phyloP scores from a whole-genome alignment of 2,888 invertebrate species.

The Synanthedon andrenaeformis region DNA sequence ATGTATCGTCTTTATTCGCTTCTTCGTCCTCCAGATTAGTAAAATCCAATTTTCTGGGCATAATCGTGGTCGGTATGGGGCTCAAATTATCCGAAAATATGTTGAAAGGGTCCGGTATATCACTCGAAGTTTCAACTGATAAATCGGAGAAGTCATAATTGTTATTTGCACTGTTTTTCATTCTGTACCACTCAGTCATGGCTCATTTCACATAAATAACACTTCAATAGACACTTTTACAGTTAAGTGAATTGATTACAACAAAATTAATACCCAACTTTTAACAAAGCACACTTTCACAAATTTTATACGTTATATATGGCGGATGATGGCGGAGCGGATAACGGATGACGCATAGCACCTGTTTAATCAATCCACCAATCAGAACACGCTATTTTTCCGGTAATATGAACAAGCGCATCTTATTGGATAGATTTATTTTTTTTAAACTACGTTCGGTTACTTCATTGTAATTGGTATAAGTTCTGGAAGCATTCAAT shows the following conservation, averaged over 20 bases:
- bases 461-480: slow-evolving; percentile 16
- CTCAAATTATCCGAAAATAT: slow-evolving; percentile 71
- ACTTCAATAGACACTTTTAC: slow-evolving; percentile 38
- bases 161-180: slow-evolving; percentile 44
- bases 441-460: slow-evolving; percentile 35
- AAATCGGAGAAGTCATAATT: slow-evolving; percentile 65
- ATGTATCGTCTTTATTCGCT: slow-evolving; percentile 31
- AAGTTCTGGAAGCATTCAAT: slow-evolving; percentile 22
- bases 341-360: slow-evolving; percentile 69
- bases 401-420: slow-evolving; percentile 46
- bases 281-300: slow-evolving; percentile 57
- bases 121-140: slow-evolving; percentile 72
- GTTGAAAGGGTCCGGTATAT: slow-evolving; percentile 74
- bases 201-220: slow-evolving; percentile 36
- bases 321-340: no score
- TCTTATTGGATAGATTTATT: slow-evolving; percentile 36
- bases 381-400: slow-evolving; percentile 41
- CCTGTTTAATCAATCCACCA: slow-evolving; percentile 46
- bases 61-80: slow-evolving; percentile 63
- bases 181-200: slow-evolving; percentile 62
- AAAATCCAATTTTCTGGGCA: slow-evolving; percentile 74
- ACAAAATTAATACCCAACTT: not conserved
- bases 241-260: slow-evolving; percentile 10
- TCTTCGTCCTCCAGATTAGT: slow-evolving; percentile 54
- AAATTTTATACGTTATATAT: slow-evolving; percentile 41